Evolutionary conservation across 2,888 invertebrate genomes (phyloP), one percentile per base, ranked within the genome.

Genomic region (Drosophila niveifrons): DNA sequence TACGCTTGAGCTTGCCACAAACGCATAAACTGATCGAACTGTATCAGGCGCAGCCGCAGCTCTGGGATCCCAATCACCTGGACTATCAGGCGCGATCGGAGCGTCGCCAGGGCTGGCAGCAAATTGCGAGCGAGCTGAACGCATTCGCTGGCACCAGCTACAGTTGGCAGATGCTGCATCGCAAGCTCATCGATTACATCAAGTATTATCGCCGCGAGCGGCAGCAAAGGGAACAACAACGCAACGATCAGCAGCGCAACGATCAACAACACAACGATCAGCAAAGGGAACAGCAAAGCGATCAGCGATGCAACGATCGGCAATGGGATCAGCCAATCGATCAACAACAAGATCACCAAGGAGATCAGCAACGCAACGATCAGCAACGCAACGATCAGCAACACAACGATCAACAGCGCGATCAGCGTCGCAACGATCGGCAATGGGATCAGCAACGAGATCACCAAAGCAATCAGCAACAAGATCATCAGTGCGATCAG

Each of bases 41-140:
- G 2, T 91, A 90, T 39, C 78, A 72, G 10, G 52, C 61, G 23
- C 78, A 88, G 15, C 73, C 87, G 0, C 75, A 77, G 47, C 80
- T 91, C 2, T 91, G 90, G 90, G 75, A 91, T 72, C 91, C 91
- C 53, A 84, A 87, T 59, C 86, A 91, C 55, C 56, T 83, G 47
- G 90, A 91, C 59, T 90, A 78, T 29, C 78, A 84, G 44, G 62
- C 71, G 3, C 78, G 91, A 0, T 73, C 61, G 11, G 63, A 73
- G n/a, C 80, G 90, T 0, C 88, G 85, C 4, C 76, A 72, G 13
- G 81, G 90, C n/a, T 91, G 90, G 90, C 78, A 81, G 8, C 39
- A 51, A 15, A 72, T 91, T 1, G 75, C 90, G 1, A 52, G 50
- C 1, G 62, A 87, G 43, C 59, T 90, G 17, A 90, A 89, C 18